Conservation (phyloP, 2,113 vertebrate genomes). For the Myrmecophaga tridactyla region DNA sequence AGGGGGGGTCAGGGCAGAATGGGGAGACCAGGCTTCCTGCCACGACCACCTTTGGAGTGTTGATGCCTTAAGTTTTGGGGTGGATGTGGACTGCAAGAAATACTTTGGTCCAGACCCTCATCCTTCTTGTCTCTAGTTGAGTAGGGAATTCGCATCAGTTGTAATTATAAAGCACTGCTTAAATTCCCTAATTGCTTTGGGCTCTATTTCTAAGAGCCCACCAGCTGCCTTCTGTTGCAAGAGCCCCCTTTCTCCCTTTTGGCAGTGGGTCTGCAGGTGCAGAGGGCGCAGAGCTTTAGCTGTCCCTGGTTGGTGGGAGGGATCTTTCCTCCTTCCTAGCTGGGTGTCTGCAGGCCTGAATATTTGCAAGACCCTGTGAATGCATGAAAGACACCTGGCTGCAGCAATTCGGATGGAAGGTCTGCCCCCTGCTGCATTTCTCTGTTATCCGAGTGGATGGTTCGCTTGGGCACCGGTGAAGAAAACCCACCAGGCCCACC, state of each 20-base stretch:
- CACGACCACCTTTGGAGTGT: not conserved
- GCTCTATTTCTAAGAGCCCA: not conserved
- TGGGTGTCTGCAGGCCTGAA: not conserved
- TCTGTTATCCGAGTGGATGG: not conserved
- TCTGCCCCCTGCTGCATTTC: not conserved
- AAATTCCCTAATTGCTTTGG: not conserved
- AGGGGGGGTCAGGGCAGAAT: not conserved
- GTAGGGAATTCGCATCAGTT: not conserved
- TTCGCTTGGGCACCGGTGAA: not conserved
- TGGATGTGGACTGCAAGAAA: not conserved
- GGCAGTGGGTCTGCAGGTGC: not conserved
- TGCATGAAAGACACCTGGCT: not conserved
- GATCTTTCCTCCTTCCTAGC: not conserved
- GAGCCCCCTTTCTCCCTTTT: not conserved
- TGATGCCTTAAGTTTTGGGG: not conserved
- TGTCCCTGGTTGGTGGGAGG: not conserved
- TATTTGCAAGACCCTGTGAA: not conserved
- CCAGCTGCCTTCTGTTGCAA: not conserved
- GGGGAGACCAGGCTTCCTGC: not conserved
- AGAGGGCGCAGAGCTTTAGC: not conserved
- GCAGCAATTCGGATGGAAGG: not conserved
- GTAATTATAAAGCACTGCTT: not conserved
- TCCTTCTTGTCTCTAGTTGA: not conserved
- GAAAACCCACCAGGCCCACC: not conserved
- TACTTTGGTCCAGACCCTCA: not conserved